Conservation (phyloP, 1,140 invertebrate species). For the Drosophila ercepeae region DNA sequence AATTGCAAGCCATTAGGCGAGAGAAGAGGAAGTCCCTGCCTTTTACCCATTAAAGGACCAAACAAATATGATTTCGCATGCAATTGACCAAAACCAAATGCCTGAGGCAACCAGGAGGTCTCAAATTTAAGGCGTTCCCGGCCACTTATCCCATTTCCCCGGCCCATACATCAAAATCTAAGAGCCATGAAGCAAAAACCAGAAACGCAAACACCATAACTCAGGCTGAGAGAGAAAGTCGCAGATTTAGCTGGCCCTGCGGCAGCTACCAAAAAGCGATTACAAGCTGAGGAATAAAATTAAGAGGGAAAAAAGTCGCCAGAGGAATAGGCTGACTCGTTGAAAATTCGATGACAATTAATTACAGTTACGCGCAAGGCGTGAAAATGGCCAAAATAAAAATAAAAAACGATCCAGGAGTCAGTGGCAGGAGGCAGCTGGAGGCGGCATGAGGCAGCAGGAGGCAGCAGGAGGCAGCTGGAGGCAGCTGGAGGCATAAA, state of each 20-base stretch:
- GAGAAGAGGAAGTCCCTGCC: neutral
- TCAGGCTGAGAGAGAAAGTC: neutral
- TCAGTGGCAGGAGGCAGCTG: neutral
- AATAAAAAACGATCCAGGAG: neutral
- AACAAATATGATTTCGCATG: conserved; percentile 2
- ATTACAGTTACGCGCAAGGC: conserved; percentile 71
- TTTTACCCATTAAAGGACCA: neutral
- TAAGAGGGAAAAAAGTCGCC: conserved; percentile 1
- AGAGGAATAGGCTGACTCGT: conserved; percentile 67
- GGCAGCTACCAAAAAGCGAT: conserved; percentile 33
- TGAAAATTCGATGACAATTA: conserved; percentile 80
- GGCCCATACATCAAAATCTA: conserved; percentile 51
- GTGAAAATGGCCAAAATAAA: conserved; percentile 61
- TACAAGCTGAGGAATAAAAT: conserved; percentile 35
- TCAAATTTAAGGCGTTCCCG: neutral
- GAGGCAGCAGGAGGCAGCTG: conserved; percentile 1
- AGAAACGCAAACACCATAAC: conserved; percentile 19
- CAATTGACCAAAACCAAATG: conserved; percentile 20
- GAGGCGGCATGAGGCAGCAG: too few relatives aligned
- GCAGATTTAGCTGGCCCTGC: neutral
- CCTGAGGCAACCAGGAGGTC: neutral
- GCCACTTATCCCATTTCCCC: neutral
- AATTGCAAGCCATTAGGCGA: conserved; percentile 43
- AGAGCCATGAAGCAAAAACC: conserved; percentile 41
- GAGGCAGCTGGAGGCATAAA: conserved; percentile 50